phyloP scores from a whole-genome alignment of 2,888 invertebrate species.

The Chloroclystis v-ata region DNA sequence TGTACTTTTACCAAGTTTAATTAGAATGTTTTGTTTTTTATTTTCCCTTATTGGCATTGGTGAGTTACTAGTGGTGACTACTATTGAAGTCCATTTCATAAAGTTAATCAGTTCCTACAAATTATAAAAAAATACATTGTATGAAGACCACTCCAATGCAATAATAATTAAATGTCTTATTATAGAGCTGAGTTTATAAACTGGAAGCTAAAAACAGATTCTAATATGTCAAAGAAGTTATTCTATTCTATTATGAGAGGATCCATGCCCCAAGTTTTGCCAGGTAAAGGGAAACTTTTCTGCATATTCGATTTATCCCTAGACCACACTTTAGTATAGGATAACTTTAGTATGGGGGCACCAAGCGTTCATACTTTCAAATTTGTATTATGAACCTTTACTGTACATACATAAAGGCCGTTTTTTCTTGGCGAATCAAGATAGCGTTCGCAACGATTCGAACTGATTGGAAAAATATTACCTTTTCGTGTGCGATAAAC shows the following conservation, averaged over 20 bases:
- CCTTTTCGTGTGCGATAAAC: conserved; percentile 1
- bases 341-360: not conserved
- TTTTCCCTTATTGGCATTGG: no score
- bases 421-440: not conserved
- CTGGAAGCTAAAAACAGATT: not conserved
- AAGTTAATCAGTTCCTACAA: no score
- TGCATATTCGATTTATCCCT: conserved; percentile 4
- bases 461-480: conserved; percentile 5
- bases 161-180: no score
- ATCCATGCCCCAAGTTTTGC: not conserved
- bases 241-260: not conserved
- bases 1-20: no score
- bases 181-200: no score
- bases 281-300: conserved; percentile 3
- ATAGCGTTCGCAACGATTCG: not conserved
- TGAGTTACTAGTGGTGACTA: no score
- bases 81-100: no score
- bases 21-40: no score
- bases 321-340: not conserved
- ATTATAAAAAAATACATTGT: no score
- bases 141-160: no score
- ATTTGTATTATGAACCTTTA: not conserved
- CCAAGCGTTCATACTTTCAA: not conserved
- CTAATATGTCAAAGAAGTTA: not conserved
- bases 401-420: not conserved